These are phyloP conservation scores for Pseudococcus jackbeardsleyi DNA, from an alignment of 2,888 invertebrate genomes.

Conservation along the genomic window DNA sequence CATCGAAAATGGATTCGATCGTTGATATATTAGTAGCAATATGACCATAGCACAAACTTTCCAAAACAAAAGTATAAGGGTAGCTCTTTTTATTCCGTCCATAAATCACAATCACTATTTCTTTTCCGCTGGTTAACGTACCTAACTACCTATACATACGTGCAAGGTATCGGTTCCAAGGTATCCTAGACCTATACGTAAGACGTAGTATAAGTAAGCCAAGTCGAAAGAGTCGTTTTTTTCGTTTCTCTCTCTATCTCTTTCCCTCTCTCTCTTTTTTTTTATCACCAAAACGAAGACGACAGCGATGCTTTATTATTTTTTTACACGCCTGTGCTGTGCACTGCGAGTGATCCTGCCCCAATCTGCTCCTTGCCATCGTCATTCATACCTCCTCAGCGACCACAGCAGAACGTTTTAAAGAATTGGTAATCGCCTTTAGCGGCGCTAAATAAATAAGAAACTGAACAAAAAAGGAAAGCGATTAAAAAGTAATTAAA, in stretches of 20 bases:
- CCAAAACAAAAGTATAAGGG: constrained; percentile 48
- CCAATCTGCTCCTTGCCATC: too few relatives aligned
- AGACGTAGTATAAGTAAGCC: background rate
- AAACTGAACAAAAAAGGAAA: constrained; percentile 17
- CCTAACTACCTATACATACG: background rate
- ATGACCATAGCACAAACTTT: constrained; percentile 56
- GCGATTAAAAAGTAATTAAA: constrained; percentile 53
- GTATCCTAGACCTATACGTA: background rate
- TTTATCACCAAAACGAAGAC: too few relatives aligned
- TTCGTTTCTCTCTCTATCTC: too few relatives aligned
- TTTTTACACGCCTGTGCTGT: too few relatives aligned
- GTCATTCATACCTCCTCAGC: background rate
- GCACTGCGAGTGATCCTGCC: too few relatives aligned
- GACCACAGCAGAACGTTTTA: background rate
- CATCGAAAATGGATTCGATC: constrained; percentile 60
- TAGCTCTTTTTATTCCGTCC: constrained; percentile 57
- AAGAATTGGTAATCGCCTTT: constrained; percentile 42
- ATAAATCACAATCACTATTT: constrained; percentile 62
- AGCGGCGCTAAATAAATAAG: constrained; percentile 35
- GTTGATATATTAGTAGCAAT: constrained; percentile 62
- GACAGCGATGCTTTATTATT: too few relatives aligned
- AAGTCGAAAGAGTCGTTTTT: too few relatives aligned
- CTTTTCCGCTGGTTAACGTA: constrained; percentile 20
- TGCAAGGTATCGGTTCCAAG: background rate
- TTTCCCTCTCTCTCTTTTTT: too few relatives aligned